Percentiles rank a stretch among this genome's conserved stretches.
These are phyloP conservation scores for Galago senegalensis DNA, from an alignment of 2,797 vertebrate genomes.

Conservation along the genomic window DNA sequence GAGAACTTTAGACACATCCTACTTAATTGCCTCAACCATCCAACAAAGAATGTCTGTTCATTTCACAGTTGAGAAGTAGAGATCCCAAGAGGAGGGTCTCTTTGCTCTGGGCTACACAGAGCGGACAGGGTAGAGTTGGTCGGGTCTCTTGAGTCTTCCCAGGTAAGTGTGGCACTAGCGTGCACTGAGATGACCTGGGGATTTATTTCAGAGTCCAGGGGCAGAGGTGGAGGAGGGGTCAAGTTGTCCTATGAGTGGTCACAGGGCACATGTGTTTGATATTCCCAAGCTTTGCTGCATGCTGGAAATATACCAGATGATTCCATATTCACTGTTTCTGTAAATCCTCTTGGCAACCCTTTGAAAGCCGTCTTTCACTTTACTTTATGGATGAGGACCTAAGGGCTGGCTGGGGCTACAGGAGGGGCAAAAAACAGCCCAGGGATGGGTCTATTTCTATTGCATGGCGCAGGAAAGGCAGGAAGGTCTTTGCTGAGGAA, in stretches of 20 bases:
- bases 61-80: not conserved
- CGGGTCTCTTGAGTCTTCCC: not conserved
- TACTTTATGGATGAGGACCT: not conserved
- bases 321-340: not conserved
- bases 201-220: not conserved
- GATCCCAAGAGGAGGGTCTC: not conserved
- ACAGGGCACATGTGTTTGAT: accelerated
- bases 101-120: not conserved
- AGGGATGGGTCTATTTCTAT: not conserved
- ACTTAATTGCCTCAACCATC: not conserved
- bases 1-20: not conserved
- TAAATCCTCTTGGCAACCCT: not conserved
- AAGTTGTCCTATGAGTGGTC: not conserved
- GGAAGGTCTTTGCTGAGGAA: not conserved
- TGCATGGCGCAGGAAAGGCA: not conserved
- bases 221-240: not conserved
- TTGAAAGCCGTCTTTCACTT: not conserved
- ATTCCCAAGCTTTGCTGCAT: not conserved
- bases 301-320: not conserved
- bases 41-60: not conserved
- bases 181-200: not conserved
- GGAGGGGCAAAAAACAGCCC: not conserved
- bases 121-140: not conserved
- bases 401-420: not conserved
- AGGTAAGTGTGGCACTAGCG: not conserved